phyloP scores from a whole-genome alignment of 2,113 vertebrate species.

The Prietella phreatophila region DNA sequence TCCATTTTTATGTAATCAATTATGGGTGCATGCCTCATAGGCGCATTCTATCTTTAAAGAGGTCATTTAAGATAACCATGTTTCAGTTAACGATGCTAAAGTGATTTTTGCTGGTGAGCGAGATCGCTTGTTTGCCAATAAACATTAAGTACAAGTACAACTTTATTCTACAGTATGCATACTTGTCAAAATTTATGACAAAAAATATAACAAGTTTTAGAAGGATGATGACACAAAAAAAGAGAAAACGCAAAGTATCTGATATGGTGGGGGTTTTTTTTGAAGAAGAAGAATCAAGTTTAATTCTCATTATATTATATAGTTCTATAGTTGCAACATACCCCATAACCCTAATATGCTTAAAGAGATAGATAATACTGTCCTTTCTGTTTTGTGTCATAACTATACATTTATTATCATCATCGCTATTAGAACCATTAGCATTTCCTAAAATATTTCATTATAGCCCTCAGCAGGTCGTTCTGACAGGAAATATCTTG shows the following conservation, averaged over 20 bases:
- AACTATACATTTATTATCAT: not conserved
- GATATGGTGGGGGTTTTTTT: too few species aligned
- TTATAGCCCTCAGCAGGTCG: conserved; percentile 40
- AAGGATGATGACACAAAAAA: not conserved
- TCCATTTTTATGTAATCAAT: not conserved
- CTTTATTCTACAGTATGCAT: not conserved
- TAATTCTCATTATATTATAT: too few species aligned
- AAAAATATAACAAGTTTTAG: not conserved
- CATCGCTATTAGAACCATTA: not conserved
- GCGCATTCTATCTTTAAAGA: not conserved
- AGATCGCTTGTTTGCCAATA: not conserved
- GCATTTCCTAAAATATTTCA: not conserved
- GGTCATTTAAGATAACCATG: not conserved
- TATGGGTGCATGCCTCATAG: not conserved
- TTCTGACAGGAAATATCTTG: conserved; percentile 49
- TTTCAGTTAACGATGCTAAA: not conserved
- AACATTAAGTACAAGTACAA: not conserved
- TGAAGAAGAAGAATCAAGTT: too few species aligned
- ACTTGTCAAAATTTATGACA: not conserved
- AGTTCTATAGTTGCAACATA: too few species aligned
- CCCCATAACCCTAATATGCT: not conserved
- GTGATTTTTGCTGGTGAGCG: not conserved
- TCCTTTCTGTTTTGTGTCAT: not conserved
- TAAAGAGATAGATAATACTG: not conserved
- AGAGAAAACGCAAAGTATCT: too few species aligned